These are phyloP conservation scores for Rhagium mordax DNA, from an alignment of 2,888 invertebrate genomes.

Conservation along the genomic window DNA sequence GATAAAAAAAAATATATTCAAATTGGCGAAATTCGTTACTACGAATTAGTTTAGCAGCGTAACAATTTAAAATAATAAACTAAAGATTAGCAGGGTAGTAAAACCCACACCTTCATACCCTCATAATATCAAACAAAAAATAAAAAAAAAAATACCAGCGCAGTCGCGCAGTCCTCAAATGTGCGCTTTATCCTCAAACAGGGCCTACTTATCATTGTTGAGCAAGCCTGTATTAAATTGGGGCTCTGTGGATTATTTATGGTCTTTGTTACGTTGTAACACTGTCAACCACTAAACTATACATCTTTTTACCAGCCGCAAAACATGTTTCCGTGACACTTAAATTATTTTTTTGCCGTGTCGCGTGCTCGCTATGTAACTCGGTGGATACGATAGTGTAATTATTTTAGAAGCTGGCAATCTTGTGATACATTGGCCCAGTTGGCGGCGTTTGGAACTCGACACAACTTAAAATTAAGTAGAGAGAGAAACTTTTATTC, in stretches of 20 bases:
- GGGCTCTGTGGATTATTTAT: constrained; percentile 42
- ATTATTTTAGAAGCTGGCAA: neutral
- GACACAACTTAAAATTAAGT: too few species aligned
- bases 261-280: constrained; percentile 44
- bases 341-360: constrained; percentile 39
- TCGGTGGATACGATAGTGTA: neutral
- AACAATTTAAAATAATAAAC: neutral
- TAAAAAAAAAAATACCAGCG: too few species aligned
- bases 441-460: too few species aligned
- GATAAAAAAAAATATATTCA: too few species aligned
- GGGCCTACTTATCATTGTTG: constrained; percentile 38
- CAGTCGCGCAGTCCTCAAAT: constrained; percentile 17
- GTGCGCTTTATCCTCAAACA: constrained; percentile 17
- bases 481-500: too few species aligned
- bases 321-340: constrained; percentile 44
- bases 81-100: neutral
- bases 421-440: neutral
- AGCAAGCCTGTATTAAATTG: constrained; percentile 39
- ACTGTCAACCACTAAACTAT: constrained; percentile 45
- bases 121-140: constrained; percentile 3
- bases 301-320: constrained; percentile 45
- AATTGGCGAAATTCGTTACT: too few species aligned
- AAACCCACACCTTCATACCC: constrained; percentile 8
- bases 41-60: too few species aligned
- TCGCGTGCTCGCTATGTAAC: constrained; percentile 18